Evolutionary conservation across 2,888 invertebrate species (phyloP), one percentile per base, ranked within the genome.

Genomic region (Drosophila ustulata): DNA sequence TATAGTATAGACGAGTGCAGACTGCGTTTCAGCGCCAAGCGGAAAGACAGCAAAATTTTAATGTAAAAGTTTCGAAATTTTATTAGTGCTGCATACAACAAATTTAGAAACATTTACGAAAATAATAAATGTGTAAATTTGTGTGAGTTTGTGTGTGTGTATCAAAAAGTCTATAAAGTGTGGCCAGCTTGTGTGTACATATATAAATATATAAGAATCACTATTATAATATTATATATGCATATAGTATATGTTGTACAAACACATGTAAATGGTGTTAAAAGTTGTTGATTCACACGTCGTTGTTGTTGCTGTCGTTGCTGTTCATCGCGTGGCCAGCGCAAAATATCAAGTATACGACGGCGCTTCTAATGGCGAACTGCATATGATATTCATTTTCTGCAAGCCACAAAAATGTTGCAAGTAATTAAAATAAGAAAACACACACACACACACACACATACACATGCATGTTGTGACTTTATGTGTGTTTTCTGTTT

Each of bases 341-440:
- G 55, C 50, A 65, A 65, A 74, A 77, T 79, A 84, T 83, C 78
- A 84, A 64, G 72, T 79, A 81, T 83, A 72, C 68, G 80, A 72
- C 68, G 78, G 64, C 64, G 25, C 58, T 26, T 62, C 18, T 45
- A 28, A 53, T 62, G 45, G 64, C 55, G 58, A 57, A 57, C 57
- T 71, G 74, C 65, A 72, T 68, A 67, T 83, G 68, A 75, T 62
- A 75, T 79, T 56, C 62, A 78, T 80, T 72, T 61, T 52, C 34
- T 39, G 64, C 43, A 52, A 61, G 65, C 78, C 68, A 70, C 72
- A 64, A 73, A 81, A 75, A 75, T 84, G 56, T 73, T 78, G 73
- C 84, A 78, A 84, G 80, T 83, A 83, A 83, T 83, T 83, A 83
- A 83, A 83, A 80, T 73, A 80, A 78, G 64, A 83, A 80, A 63